These are phyloP conservation scores for Parauchenoglanis ngamensis DNA, from an alignment of 2,797 vertebrate genomes.

Conservation along the genomic window DNA sequence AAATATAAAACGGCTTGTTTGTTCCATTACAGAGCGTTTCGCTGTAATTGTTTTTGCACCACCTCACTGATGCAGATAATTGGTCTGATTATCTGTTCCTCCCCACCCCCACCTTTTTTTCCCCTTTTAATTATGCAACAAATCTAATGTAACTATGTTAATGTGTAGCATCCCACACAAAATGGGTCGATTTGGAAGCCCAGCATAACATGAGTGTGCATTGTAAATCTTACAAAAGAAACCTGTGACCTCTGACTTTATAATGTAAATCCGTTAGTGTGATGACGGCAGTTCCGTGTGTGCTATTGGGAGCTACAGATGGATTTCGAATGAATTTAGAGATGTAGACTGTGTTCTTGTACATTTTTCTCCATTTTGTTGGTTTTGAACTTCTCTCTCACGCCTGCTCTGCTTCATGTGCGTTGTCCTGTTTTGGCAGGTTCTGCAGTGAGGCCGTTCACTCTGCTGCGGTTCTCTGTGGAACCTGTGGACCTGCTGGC, in stretches of 20 bases:
- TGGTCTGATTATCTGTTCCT: conserved; percentile 48
- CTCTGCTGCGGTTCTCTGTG: conserved; percentile 88
- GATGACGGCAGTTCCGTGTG: not conserved
- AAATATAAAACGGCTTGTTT: conserved; percentile 41
- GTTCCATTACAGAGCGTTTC: conserved; percentile 23
- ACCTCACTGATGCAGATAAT: conserved; percentile 50
- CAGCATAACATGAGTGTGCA: not conserved
- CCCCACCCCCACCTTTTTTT: not conserved
- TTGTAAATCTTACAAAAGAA: not conserved
- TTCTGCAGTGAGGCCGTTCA: conserved; percentile 82
- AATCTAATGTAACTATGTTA: conserved; percentile 24
- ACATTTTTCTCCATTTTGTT: not conserved
- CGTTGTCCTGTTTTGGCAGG: conserved; percentile 26
- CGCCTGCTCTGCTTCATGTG: not conserved
- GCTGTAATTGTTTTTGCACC: conserved; percentile 48
- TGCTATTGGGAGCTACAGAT: not conserved
- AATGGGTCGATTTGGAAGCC: not conserved
- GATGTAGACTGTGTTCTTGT: not conserved
- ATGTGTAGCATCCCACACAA: not conserved
- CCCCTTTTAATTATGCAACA: conserved; percentile 34
- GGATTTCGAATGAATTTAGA: not conserved
- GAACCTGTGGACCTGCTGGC: conserved; percentile 87
- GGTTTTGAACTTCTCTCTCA: not conserved
- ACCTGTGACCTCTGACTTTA: conserved; percentile 1
- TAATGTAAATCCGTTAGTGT: not conserved